These are phyloP conservation scores for Nasonia vitripennis DNA, from an alignment of 1,140 invertebrate genomes.

Conservation along the genomic window DNA sequence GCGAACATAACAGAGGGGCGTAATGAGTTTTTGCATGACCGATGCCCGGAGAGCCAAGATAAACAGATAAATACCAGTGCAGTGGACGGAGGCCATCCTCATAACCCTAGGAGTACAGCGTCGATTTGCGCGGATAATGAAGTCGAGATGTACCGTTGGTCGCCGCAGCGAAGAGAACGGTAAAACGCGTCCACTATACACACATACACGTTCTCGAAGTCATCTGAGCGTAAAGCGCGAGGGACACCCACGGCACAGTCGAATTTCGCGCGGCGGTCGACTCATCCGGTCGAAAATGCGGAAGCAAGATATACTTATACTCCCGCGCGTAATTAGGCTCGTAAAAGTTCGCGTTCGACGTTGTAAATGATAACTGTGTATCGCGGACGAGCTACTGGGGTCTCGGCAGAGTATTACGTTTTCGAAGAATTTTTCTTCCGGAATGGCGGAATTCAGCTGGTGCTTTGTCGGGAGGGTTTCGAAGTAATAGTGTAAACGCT, in stretches of 20 bases:
- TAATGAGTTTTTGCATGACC: no score
- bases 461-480: not conserved
- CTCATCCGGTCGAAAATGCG: not conserved
- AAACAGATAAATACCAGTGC: not conserved
- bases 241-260: not conserved
- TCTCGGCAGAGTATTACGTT: not conserved
- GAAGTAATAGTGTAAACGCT: not conserved
- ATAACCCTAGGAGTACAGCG: not conserved
- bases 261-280: not conserved
- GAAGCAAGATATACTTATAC: conserved; percentile 3
- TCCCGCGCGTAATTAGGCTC: conserved; percentile 10
- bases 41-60: not conserved
- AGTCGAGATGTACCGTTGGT: conserved; percentile 35
- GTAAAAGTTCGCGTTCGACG: conserved; percentile 17
- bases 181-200: conserved; percentile 14
- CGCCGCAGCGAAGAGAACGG: conserved; percentile 16
- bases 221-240: not conserved
- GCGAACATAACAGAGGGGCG: no score
- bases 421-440: not conserved
- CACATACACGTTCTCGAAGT: not conserved
- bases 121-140: conserved; percentile 40
- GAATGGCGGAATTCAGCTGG: not conserved
- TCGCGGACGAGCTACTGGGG: not conserved
- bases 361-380: conserved; percentile 13
- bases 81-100: not conserved